These are phyloP conservation scores for Huso huso DNA, from an alignment of 2,797 vertebrate genomes.

Conservation along the genomic window DNA sequence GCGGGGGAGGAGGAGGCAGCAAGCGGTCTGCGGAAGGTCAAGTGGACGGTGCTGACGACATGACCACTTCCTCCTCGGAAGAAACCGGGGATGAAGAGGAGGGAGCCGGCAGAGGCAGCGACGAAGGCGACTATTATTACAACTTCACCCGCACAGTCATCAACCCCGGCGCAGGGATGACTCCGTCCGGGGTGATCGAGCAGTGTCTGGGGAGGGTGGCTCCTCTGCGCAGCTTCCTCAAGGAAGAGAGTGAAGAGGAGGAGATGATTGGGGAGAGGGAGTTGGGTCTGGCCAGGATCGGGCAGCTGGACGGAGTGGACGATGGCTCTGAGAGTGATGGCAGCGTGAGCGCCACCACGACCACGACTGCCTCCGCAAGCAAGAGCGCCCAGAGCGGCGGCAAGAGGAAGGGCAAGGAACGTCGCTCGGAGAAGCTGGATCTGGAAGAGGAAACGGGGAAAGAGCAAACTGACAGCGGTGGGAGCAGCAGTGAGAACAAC, in stretches of 20 bases:
- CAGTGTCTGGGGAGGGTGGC: slow-evolving; percentile 62
- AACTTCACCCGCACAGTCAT: slow-evolving; percentile 92
- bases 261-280: slow-evolving; percentile 56
- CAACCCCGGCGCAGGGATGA: slow-evolving; percentile 61
- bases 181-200: slow-evolving; percentile 61
- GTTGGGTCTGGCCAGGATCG: slow-evolving; percentile 81
- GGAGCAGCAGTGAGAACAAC: slow-evolving; percentile 54
- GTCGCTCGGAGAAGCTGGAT: slow-evolving; percentile 74
- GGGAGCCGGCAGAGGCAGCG: slow-evolving; percentile 40
- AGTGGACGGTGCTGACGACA: slow-evolving; percentile 90
- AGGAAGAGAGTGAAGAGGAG: slow-evolving; percentile 66
- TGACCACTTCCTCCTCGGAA: slow-evolving; percentile 83
- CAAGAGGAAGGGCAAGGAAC: slow-evolving; percentile 80
- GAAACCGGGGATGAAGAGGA: slow-evolving; percentile 73
- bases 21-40: slow-evolving; percentile 92
- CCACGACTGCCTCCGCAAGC: slow-evolving; percentile 50
- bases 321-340: slow-evolving; percentile 92
- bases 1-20: slow-evolving; percentile 49
- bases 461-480: slow-evolving; percentile 24
- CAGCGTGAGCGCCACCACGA: slow-evolving; percentile 72
- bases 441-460: slow-evolving; percentile 45
- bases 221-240: slow-evolving; percentile 63
- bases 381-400: slow-evolving; percentile 63
- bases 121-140: slow-evolving; percentile 85
- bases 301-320: slow-evolving; percentile 89